These are phyloP conservation scores for Aphis gossypii DNA, from an alignment of 1,140 invertebrate species.

Conservation along the genomic window DNA sequence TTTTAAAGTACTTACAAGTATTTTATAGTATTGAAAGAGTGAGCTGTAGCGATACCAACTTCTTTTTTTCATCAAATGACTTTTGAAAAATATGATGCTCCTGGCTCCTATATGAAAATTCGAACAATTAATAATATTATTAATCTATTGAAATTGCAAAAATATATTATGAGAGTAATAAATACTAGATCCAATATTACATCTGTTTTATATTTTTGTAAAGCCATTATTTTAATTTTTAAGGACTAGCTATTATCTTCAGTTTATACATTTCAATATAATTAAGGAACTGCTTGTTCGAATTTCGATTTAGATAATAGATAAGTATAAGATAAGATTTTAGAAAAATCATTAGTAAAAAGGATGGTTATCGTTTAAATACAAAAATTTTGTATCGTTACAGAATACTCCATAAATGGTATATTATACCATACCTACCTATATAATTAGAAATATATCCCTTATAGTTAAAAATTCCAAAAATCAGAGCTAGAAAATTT, in stretches of 20 bases:
- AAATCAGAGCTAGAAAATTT: not conserved
- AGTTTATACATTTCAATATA: not conserved
- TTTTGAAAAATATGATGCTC: no score
- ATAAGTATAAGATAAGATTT: not conserved
- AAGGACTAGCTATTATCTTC: not conserved
- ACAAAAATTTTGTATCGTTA: no score
- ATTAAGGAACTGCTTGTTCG: not conserved
- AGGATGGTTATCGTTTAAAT: no score
- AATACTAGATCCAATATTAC: not conserved
- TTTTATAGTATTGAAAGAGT: not conserved
- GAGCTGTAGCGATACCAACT: no score
- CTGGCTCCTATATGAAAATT: no score
- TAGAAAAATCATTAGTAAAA: no score
- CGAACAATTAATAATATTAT: not conserved
- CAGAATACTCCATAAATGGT: no score
- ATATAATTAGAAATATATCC: not conserved
- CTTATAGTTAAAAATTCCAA: not conserved
- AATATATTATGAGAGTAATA: not conserved
- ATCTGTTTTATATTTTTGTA: not conserved
- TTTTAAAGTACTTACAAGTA: not conserved
- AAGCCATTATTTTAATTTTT: not conserved
- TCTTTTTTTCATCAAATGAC: no score
- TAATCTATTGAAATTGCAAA: no score
- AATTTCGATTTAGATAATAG: no score
- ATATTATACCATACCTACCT: no score